A percentile compares a stretch with the other conserved stretches of the same genome.
Conservation (phyloP, 2,888 invertebrate species). For the Embidobia sp. region DNA sequence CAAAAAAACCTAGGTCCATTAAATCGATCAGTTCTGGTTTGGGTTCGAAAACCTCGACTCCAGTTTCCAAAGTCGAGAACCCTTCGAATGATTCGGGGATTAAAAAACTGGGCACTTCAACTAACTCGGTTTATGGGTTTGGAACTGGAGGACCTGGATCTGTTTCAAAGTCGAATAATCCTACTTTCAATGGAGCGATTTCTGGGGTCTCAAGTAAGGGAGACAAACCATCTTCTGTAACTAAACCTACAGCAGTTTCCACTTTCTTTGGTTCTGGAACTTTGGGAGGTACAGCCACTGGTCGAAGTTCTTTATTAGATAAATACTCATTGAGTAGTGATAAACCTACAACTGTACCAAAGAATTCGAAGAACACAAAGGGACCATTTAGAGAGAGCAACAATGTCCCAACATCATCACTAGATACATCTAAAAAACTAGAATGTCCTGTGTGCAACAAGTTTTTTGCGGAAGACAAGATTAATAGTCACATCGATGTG, state of each 20-base stretch:
- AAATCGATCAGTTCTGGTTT: background rate
- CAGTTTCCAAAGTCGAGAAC: too few species aligned
- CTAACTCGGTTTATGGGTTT: conserved; percentile 75
- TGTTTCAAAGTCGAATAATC: too few species aligned
- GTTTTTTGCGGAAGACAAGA: conserved; percentile 82
- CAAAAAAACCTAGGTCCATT: conserved; percentile 11
- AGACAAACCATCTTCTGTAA: too few species aligned
- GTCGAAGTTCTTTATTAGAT: conserved; percentile 74
- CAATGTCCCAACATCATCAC: conserved; percentile 74
- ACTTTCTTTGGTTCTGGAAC: too few species aligned
- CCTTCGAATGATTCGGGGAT: conserved; percentile 43
- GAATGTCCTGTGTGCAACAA: conserved; percentile 85
- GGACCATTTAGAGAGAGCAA: conserved; percentile 12
- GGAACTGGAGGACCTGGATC: conserved; percentile 68
- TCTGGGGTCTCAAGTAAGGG: too few species aligned
- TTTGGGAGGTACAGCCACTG: conserved; percentile 73
- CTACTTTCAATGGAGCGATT: too few species aligned
- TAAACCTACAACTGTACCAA: background rate
- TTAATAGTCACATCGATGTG: conserved; percentile 85
- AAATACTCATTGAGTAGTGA: conserved; percentile 66
- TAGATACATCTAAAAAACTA: conserved; percentile 76
- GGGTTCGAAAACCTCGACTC: too few species aligned
- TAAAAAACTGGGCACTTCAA: conserved; percentile 72
- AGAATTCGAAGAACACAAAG: too few species aligned
- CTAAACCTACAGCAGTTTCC: too few species aligned